phyloP scores from a whole-genome alignment of 2,888 invertebrate species.

The Mesoligia furuncula region DNA sequence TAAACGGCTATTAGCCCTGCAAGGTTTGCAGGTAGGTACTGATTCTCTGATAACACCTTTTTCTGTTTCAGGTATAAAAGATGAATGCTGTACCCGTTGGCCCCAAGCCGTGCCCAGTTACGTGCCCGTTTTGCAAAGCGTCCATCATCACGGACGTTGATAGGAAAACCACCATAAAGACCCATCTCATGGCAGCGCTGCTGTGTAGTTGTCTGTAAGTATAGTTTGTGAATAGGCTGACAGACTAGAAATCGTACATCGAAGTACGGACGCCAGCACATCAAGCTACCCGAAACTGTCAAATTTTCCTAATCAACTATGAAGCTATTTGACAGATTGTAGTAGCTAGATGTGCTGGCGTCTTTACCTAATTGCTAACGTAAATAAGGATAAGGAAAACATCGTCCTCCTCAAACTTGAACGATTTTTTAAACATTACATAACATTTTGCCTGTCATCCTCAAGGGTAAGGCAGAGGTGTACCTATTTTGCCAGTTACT shows the following conservation, averaged over 20 bases:
- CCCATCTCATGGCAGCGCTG: slow-evolving; percentile 88
- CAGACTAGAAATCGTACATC: neutral
- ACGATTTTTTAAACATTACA: too few relatives aligned
- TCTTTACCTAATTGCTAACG: neutral
- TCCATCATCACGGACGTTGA: slow-evolving; percentile 77
- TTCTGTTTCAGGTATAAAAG: slow-evolving; percentile 26
- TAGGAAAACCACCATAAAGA: slow-evolving; percentile 83
- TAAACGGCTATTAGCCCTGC: neutral
- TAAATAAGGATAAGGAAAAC: neutral
- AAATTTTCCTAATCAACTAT: too few relatives aligned
- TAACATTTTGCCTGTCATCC: neutral
- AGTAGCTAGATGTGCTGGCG: too few relatives aligned
- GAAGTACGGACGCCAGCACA: neutral
- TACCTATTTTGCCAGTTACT: neutral
- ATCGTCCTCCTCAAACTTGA: neutral
- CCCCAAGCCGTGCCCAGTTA: slow-evolving; percentile 23
- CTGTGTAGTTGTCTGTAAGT: slow-evolving; percentile 78
- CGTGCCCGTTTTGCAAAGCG: slow-evolving; percentile 36
- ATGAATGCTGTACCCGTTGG: slow-evolving; percentile 49
- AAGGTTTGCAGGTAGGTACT: neutral
- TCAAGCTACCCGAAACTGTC: too few relatives aligned
- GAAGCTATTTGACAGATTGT: too few relatives aligned
- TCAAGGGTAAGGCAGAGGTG: neutral
- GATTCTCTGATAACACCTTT: neutral
- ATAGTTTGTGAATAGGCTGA: neutral